Evolutionary conservation across 2,113 vertebrate genomes (phyloP).

Genomic region (Eonycteris spelaea): DNA sequence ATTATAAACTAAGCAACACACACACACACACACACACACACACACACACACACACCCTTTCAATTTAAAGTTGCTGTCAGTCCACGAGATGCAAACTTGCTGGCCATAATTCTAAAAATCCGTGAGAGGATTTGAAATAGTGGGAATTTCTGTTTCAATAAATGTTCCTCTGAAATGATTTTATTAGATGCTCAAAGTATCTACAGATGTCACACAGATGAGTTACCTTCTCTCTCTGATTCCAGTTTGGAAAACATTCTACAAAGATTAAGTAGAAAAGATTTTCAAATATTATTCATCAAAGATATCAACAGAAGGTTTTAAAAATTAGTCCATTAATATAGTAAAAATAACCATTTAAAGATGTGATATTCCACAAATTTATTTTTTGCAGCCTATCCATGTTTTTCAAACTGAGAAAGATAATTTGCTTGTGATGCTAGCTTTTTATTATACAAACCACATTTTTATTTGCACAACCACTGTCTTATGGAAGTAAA

Average conservation of each 20-base stretch:
- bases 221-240: neutral
- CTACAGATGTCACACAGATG: neutral
- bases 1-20: neutral
- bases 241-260: conserved; percentile 1
- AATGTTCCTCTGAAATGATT: neutral
- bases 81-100: neutral
- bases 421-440: neutral
- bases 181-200: neutral
- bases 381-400: neutral
- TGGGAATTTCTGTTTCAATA: neutral
- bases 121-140: neutral
- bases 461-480: neutral
- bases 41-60: neutral
- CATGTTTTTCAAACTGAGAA: conserved; percentile 18
- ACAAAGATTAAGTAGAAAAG: neutral
- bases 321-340: neutral
- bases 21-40: too few relatives aligned
- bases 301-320: neutral
- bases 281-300: neutral
- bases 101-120: neutral
- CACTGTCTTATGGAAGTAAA: neutral
- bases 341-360: neutral
- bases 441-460: neutral
- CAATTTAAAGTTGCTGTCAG: neutral
- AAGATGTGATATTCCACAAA: neutral